Conservation (phyloP, 2,113 vertebrate genomes). For the Thamnophis sirtalis region DNA sequence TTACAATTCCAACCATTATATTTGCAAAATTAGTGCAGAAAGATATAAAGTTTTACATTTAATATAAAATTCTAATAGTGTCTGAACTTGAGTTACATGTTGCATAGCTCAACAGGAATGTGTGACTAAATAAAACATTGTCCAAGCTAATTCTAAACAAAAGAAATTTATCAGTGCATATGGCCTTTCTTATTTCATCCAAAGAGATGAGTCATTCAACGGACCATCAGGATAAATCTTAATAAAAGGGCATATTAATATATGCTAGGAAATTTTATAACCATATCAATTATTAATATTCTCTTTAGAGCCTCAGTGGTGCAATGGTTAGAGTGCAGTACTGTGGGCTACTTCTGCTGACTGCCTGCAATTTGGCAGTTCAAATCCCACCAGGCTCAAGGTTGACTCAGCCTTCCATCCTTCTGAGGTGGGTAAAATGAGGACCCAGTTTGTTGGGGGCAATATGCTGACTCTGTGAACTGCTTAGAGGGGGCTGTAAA, state of each 20-base stretch:
- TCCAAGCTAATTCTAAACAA: constrained; percentile 44
- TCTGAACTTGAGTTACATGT: constrained; percentile 29
- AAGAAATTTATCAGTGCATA: background rate
- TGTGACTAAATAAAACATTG: constrained; percentile 67
- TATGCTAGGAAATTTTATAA: background rate
- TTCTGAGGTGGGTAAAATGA: too few relatives aligned
- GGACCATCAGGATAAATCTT: background rate
- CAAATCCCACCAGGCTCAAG: too few relatives aligned
- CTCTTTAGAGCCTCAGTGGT: background rate
- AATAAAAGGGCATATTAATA: background rate
- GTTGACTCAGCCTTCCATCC: too few relatives aligned
- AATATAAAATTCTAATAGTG: constrained; percentile 21
- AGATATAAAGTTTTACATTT: constrained; percentile 42
- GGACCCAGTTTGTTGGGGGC: too few relatives aligned
- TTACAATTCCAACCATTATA: constrained; percentile 18
- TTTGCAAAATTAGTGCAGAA: constrained; percentile 17
- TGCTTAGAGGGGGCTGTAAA: too few relatives aligned
- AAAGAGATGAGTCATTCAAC: background rate
- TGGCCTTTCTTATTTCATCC: background rate
- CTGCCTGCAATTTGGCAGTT: too few relatives aligned
- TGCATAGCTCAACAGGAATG: constrained; percentile 50
- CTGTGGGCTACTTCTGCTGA: too few relatives aligned
- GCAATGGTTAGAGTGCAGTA: too few relatives aligned
- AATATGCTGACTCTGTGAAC: too few relatives aligned
- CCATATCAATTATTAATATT: background rate